A percentile compares a stretch with the other conserved stretches of the same genome.
These are phyloP conservation scores for Nephila pilipes DNA, from an alignment of 1,140 invertebrate genomes.

Conservation along the genomic window DNA sequence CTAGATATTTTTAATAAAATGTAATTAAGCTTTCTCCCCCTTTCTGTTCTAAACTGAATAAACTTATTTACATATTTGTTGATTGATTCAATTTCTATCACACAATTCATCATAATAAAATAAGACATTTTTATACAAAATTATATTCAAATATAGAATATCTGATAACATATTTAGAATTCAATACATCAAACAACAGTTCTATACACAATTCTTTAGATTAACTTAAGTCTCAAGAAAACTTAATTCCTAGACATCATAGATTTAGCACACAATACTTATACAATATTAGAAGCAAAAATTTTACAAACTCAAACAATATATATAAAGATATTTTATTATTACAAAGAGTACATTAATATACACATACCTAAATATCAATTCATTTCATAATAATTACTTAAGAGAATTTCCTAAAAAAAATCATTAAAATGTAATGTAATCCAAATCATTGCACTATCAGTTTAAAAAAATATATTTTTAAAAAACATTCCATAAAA, in stretches of 20 bases:
- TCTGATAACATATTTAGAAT: not conserved
- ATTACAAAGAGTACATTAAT: too few species aligned
- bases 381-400: too few species aligned
- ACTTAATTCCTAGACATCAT: not conserved
- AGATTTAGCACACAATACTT: not conserved
- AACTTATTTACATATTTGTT: too few species aligned
- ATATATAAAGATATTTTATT: too few species aligned
- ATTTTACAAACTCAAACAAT: too few species aligned
- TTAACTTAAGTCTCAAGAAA: not conserved
- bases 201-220: not conserved
- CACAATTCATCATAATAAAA: not conserved
- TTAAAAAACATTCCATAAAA: not conserved
- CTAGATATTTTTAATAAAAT: not conserved
- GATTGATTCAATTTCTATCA: not conserved
- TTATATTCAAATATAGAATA: not conserved
- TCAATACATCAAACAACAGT: not conserved
- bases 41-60: too few species aligned
- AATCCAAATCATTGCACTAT: too few species aligned
- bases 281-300: too few species aligned
- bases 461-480: not conserved
- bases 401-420: too few species aligned
- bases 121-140: not conserved
- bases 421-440: too few species aligned
- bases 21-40: not conserved
- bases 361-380: too few species aligned